Percentiles rank a stretch among this genome's conserved stretches.
phyloP scores from a whole-genome alignment of 2,797 vertebrate genomes.

The Sciurus vulgaris region DNA sequence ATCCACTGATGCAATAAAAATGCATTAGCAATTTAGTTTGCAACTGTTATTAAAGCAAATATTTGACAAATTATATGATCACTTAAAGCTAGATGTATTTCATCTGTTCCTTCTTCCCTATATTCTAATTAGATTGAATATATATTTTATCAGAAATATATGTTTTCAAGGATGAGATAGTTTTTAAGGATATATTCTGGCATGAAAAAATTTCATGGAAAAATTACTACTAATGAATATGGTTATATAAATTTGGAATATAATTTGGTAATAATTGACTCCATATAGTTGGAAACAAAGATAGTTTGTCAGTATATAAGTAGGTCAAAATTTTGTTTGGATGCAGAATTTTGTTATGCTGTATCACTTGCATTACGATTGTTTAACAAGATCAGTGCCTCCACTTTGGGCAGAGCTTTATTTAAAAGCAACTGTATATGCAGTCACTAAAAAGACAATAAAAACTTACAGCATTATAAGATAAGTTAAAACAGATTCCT shows the following conservation, averaged over 20 bases:
- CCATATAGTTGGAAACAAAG: constrained; percentile 19
- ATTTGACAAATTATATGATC: not conserved
- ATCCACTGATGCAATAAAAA: not conserved
- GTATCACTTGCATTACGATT: not conserved
- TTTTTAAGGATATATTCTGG: not conserved
- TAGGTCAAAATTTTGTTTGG: constrained; percentile 13
- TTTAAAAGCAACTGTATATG: not conserved
- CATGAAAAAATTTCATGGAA: not conserved
- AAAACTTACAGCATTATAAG: not conserved
- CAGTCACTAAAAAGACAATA: not conserved
- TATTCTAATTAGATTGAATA: not conserved
- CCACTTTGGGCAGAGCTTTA: not conserved
- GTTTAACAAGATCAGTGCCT: not conserved
- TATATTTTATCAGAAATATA: not conserved
- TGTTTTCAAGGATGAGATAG: not conserved
- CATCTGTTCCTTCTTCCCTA: not conserved
- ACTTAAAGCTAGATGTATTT: not conserved
- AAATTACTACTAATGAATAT: not conserved
- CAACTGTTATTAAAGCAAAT: not conserved
- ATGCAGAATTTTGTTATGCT: not conserved
- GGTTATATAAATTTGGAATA: not conserved
- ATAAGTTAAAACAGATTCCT: not conserved
- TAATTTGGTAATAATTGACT: not conserved
- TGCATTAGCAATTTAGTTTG: not conserved
- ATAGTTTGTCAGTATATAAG: not conserved